Conservation (phyloP, 2,888 invertebrate species). For the Cordilura impudica region DNA sequence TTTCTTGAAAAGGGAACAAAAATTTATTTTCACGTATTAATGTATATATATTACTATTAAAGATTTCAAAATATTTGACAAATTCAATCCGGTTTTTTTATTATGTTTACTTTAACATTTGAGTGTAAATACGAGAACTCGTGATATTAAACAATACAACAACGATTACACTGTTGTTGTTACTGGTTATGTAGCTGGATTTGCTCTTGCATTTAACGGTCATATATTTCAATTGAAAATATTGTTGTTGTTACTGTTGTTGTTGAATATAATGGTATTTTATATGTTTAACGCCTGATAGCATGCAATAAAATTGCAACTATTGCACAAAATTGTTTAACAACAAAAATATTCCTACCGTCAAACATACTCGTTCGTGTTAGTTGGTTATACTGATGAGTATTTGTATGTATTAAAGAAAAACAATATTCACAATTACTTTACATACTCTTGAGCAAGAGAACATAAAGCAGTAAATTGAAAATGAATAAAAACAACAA, state of each 20-base stretch:
- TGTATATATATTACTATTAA: too few relatives aligned
- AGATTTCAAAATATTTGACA: too few relatives aligned
- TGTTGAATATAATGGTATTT: slow-evolving; percentile 43
- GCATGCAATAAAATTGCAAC: slow-evolving; percentile 54
- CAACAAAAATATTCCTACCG: neutral
- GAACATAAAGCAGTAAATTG: slow-evolving; percentile 25
- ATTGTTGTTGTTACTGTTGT: slow-evolving; percentile 26
- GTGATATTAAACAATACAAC: slow-evolving; percentile 18
- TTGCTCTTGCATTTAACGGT: neutral
- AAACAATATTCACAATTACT: slow-evolving; percentile 55
- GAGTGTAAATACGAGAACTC: neutral
- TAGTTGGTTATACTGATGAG: neutral
- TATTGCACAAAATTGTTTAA: slow-evolving; percentile 51
- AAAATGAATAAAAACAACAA: too few relatives aligned
- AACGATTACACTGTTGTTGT: slow-evolving; percentile 8
- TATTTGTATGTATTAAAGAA: slow-evolving; percentile 35
- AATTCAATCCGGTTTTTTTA: too few relatives aligned
- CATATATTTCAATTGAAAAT: slow-evolving; percentile 36
- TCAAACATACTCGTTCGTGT: neutral
- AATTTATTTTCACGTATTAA: too few relatives aligned
- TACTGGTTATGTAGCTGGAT: neutral
- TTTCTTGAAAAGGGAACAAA: too few relatives aligned
- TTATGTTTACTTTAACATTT: neutral
- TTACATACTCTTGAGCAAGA: neutral
- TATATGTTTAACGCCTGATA: slow-evolving; percentile 49